These are phyloP conservation scores for Rhopilema esculentum DNA, from an alignment of 30 jellyfish, hydroid and myxozoan genomes.

Conservation along the genomic window DNA sequence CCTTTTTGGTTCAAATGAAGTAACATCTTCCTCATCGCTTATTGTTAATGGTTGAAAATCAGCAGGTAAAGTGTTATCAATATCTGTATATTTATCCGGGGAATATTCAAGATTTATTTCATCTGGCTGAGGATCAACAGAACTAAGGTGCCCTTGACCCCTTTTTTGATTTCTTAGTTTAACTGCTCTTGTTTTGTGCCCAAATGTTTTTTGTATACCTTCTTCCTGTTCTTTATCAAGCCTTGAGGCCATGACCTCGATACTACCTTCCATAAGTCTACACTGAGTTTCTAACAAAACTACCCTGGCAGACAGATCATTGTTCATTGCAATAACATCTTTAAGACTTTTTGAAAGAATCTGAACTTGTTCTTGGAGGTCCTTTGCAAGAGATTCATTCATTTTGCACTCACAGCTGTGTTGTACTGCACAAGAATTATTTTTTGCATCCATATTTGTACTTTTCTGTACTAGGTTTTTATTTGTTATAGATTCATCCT, in stretches of 20 bases:
- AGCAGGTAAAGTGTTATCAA: slow-evolving; percentile 40
- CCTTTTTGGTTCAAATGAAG: not conserved
- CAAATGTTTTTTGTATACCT: not conserved
- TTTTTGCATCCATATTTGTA: not conserved
- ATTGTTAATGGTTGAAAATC: slow-evolving; percentile 53
- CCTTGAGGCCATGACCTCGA: not conserved
- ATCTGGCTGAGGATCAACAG: not conserved
- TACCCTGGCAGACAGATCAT: slow-evolving; percentile 79
- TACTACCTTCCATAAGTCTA: slow-evolving; percentile 56
- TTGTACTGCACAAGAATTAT: not conserved
- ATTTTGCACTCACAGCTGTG: not conserved
- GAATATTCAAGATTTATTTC: slow-evolving; percentile 35
- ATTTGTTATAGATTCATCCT: not conserved
- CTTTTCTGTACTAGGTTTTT: not conserved
- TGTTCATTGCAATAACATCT: slow-evolving; percentile 48
- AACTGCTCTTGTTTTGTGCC: not conserved
- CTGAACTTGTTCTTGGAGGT: slow-evolving; percentile 25
- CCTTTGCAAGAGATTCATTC: not conserved
- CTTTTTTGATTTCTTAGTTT: not conserved
- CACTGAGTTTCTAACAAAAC: slow-evolving; percentile 69
- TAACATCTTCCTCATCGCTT: not conserved
- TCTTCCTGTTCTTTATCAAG: not conserved
- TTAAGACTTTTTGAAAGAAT: slow-evolving; percentile 26
- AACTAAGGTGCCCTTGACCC: not conserved
- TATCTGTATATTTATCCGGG: slow-evolving; percentile 83